Percentiles rank a stretch among this genome's conserved stretches.
Evolutionary conservation across 2,113 vertebrate species (phyloP).

Genomic region (Gasterosteus nipponicus): DNA sequence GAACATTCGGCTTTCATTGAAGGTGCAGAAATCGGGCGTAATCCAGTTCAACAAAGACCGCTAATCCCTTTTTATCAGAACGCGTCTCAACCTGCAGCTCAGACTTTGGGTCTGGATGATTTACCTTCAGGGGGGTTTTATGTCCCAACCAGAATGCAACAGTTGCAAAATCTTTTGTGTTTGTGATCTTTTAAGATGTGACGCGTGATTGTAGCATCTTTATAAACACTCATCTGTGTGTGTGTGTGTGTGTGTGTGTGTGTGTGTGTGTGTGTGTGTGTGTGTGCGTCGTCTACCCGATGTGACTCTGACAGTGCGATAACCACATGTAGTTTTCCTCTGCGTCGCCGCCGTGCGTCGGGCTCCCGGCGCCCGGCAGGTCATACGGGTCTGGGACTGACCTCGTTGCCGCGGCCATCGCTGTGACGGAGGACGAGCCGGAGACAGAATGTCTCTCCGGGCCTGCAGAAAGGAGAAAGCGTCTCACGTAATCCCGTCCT

Average conservation of each 20-base stretch:
- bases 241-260: constrained; percentile 4
- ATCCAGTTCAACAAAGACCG: constrained; percentile 13
- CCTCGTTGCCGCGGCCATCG: background rate
- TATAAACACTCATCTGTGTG: background rate
- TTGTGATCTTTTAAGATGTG: background rate
- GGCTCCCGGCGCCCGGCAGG: constrained; percentile 29
- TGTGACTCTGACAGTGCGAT: constrained; percentile 70
- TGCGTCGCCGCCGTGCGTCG: background rate
- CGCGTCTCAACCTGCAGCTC: constrained; percentile 32
- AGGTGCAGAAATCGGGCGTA: constrained; percentile 24
- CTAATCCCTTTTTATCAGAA: background rate
- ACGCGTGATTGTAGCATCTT: no score
- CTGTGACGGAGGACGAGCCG: constrained; percentile 14
- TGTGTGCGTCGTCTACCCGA: constrained; percentile 44
- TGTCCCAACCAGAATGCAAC: background rate
- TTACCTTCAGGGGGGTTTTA: background rate
- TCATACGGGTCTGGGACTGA: constrained; percentile 55
- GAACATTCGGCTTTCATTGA: background rate
- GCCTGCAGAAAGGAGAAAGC: background rate
- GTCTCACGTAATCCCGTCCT: background rate
- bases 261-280: background rate
- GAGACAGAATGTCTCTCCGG: constrained; percentile 33
- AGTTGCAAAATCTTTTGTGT: background rate
- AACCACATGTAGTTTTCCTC: constrained; percentile 73
- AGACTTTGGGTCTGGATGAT: background rate